Base-by-base conservation (phyloP, 2,888 invertebrate species). In the Ornithoptera alexandrae region DNA sequence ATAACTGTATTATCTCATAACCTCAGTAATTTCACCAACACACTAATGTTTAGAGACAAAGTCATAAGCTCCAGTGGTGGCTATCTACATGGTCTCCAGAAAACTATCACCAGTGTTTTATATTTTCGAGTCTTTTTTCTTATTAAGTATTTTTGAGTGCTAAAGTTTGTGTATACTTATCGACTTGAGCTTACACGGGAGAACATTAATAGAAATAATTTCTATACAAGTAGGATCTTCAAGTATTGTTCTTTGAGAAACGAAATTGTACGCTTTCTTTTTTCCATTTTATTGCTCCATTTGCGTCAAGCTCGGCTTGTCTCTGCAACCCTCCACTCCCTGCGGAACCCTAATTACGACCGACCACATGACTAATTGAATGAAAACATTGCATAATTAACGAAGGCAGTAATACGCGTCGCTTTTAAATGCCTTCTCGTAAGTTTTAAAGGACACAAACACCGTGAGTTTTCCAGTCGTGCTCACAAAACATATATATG, bases 311-410 rank as follows among this genome's bases (percentile, higher is more conserved):
- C 83, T 81, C 80, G 81, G 78, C 80, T 81, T 80, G 81, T 79
- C 75, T 82, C 79, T 80, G 80, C 78, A 77, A 78, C 79, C 83
- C 78, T 75, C 77, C 76, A 77, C 75, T 81, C 80, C 82, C 83
- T 80, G 80, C 78, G 81, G 79, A 76, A 73, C 78, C 80, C 79
- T 89, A 89, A 90, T 89, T 89, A 90, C 84, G 85, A 84, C 82
- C 84, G 81, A 82, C 82, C 84, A 84, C 84, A 82, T 84, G 82
- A 81, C 83, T 90, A 88, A 89, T 90, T 90, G 87, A 90, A 90
- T 90, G 88, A 89, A 90, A 90, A 89, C 88, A 89, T 84, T 88
- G 85, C 82, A 88, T 89, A 87, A 89, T 88, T 87, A 87, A 88
- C 79, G 79, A 79, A 80, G 79, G 78, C 78, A 22, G 73, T 71